Conservation (phyloP, 1,140 invertebrate genomes). For the Drosophila micromelanica region DNA sequence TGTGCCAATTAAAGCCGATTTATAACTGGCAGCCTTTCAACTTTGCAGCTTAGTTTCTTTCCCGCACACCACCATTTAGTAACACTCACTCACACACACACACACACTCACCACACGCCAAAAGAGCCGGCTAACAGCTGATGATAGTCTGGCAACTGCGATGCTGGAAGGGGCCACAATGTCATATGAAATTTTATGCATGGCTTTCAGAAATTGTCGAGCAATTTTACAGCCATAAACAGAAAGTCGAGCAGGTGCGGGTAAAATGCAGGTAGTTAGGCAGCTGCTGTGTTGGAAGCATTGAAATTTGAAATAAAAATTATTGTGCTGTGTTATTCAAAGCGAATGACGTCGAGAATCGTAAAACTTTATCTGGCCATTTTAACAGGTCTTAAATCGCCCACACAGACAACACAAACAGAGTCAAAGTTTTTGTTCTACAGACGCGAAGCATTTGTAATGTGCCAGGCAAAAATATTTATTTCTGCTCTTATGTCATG, state of each 20-base stretch:
- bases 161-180: slow-evolving; percentile 34
- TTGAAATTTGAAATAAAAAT: slow-evolving; percentile 68
- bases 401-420: not conserved
- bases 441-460: slow-evolving; percentile 77
- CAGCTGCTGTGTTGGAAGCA: slow-evolving; percentile 18
- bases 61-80: not conserved
- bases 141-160: slow-evolving; percentile 46
- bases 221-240: slow-evolving; percentile 50
- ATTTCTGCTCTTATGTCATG: slow-evolving; percentile 76
- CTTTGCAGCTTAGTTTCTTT: slow-evolving; percentile 17
- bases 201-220: slow-evolving; percentile 59
- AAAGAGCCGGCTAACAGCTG: slow-evolving; percentile 59
- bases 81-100: not conserved
- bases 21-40: slow-evolving; percentile 22
- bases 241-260: not conserved
- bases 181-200: slow-evolving; percentile 71
- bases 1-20: slow-evolving; percentile 50
- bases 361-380: slow-evolving; percentile 33
- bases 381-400: slow-evolving; percentile 20
- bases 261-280: not conserved
- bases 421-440: slow-evolving; percentile 61
- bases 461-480: slow-evolving; percentile 76
- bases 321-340: slow-evolving; percentile 43
- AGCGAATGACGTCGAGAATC: slow-evolving; percentile 42
- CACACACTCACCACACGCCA: slow-evolving; percentile 11